Conservation (phyloP, 2,113 vertebrate genomes). For the Cariama cristata region DNA sequence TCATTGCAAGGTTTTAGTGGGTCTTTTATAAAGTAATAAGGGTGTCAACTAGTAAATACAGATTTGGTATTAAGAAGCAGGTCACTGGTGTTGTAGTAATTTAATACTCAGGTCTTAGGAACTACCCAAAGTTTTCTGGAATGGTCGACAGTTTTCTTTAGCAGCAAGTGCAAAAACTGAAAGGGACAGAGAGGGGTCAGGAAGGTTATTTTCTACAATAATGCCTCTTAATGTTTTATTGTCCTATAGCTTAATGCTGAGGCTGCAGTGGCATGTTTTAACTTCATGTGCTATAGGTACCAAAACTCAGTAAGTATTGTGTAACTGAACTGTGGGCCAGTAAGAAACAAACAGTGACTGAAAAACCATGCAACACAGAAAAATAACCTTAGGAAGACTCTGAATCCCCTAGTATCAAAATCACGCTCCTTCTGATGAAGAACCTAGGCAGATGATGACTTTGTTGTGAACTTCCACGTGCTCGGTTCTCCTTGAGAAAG, state of each 20-base stretch:
- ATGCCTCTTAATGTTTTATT: background rate
- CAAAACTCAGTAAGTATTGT: background rate
- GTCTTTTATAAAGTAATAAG: background rate
- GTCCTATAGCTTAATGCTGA: background rate
- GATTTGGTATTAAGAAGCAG: background rate
- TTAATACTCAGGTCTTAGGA: background rate
- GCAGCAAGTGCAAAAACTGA: background rate
- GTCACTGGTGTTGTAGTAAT: background rate
- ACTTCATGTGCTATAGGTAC: background rate
- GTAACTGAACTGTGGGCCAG: background rate
- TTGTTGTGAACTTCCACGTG: background rate
- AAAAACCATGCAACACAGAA: background rate
- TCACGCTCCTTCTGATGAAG: background rate
- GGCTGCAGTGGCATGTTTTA: background rate
- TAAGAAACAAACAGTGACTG: background rate
- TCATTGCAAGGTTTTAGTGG: background rate
- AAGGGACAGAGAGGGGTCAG: background rate
- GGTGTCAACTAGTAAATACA: background rate
- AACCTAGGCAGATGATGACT: too few relatives aligned
- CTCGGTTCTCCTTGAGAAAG: background rate
- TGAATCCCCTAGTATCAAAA: background rate
- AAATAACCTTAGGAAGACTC: background rate
- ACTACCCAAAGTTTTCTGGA: background rate
- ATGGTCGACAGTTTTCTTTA: background rate
- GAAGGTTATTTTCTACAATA: background rate